Conservation (phyloP, 2,113 vertebrate species). For the Aramus guarauna region DNA sequence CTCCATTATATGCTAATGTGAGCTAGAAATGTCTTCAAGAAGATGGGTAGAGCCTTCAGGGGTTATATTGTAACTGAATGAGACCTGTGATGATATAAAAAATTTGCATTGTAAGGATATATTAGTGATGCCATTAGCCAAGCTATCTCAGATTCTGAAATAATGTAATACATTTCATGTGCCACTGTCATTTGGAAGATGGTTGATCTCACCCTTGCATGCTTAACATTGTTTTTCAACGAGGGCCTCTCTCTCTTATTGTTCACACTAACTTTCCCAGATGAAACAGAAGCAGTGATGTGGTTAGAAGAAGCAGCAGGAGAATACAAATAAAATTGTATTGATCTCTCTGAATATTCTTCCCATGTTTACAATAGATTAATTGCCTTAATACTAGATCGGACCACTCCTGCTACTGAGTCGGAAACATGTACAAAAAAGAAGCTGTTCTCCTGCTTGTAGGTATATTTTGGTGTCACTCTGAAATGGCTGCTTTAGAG, state of each 20-base stretch:
- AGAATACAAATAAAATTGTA: not conserved
- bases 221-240: not conserved
- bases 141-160: not conserved
- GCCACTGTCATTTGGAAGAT: not conserved
- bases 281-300: not conserved
- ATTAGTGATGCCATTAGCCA: slow-evolving; percentile 27
- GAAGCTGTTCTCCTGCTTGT: not conserved
- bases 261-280: not conserved
- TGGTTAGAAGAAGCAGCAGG: not conserved
- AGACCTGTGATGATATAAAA: slow-evolving; percentile 13
- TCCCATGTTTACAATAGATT: not conserved
- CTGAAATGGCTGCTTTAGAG: not conserved
- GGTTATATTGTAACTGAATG: not conserved
- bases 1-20: slow-evolving; percentile 13
- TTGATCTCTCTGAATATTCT: not conserved
- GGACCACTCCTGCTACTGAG: not conserved
- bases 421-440: not conserved
- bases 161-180: not conserved
- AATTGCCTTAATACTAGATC: not conserved
- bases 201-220: not conserved
- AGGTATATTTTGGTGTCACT: not conserved
- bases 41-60: not conserved
- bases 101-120: not conserved
- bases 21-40: not conserved
- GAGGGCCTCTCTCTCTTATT: not conserved